Base-by-base conservation (phyloP, 2,797 vertebrate species). In the Sarcophilus harrisii region DNA sequence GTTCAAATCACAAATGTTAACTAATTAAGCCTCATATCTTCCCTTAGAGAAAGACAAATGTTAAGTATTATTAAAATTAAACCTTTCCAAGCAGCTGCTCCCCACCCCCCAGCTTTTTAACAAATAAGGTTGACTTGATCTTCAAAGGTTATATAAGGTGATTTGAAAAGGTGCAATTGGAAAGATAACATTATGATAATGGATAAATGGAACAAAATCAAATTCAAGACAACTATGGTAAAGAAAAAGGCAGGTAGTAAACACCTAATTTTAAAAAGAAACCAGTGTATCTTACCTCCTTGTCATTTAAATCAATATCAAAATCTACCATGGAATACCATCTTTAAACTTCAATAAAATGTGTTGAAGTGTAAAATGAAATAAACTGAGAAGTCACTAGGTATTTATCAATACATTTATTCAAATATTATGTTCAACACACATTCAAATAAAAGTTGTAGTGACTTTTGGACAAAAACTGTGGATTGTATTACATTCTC, bases 51-150 rank as follows among this genome's bases (percentile, higher is more conserved):
- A 90, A 90, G 90, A 90, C 90, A 90, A 90, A 90, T 54, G 90
- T 90, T 90, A 90, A 90, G 90, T 90, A 57, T 90, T 90, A 90
- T 90, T 90, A 90, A 90, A 90, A 90, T 55, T 90, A 90, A 90
- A 90, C 8, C 29, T 81, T 38, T 81, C 73, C 38, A 45, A 45
- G 18, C 21, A 45, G 0, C 8, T 45, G 45, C 45, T 45, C 11
- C 0, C 27, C 27, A 3, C 49, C 49, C 49, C 49, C 49, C 49
- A 49, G 49, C 54, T 29, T 57, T 55, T 45, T 81, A 81, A 38
- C 38, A 81, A 81, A 81, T 45, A 81, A 81, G 81, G 0, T 55
- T 52, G 16, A 55, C 29, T 4, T 57, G 52, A 12, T 12, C 52
- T 57, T 55, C 52, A 90, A 27, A 90, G 90, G 55, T 55, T 57